phyloP scores from a whole-genome alignment of 2,888 invertebrate genomes.

The Protophormia terraenovae region DNA sequence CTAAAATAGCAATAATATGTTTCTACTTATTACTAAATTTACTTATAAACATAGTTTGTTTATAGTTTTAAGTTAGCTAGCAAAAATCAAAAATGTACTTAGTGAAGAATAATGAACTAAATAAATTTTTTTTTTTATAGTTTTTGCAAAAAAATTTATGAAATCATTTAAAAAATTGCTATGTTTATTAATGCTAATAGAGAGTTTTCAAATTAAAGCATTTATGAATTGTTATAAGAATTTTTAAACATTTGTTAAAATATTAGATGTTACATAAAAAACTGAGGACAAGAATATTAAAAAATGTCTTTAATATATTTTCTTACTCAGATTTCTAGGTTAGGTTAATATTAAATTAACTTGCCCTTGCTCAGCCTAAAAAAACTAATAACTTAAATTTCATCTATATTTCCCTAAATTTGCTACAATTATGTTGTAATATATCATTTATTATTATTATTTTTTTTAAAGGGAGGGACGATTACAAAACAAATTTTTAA shows the following conservation, averaged over 20 bases:
- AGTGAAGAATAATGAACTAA: conserved; percentile 52
- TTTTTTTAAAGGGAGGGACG: not conserved
- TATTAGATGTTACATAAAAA: no score
- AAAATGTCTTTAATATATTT: no score
- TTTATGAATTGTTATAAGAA: not conserved
- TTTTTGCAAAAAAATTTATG: not conserved
- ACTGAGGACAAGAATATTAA: no score
- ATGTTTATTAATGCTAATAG: not conserved
- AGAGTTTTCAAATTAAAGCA: not conserved
- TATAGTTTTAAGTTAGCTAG: not conserved
- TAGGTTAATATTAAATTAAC: not conserved
- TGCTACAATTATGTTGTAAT: conserved; percentile 1
- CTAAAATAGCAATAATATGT: conserved; percentile 10
- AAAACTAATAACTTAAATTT: no score
- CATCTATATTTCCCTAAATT: not conserved
- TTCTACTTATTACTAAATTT: not conserved
- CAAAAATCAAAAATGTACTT: not conserved
- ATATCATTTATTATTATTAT: conserved; percentile 3
- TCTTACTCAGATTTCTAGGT: no score
- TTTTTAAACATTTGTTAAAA: not conserved
- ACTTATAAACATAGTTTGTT: not conserved
- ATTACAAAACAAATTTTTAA: conserved; percentile 11
- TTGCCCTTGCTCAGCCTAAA: not conserved
- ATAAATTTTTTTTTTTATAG: conserved; percentile 17
- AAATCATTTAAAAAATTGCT: not conserved